Conservation (phyloP, 2,888 invertebrate species). For the Leptinotarsa rubiginosa region DNA sequence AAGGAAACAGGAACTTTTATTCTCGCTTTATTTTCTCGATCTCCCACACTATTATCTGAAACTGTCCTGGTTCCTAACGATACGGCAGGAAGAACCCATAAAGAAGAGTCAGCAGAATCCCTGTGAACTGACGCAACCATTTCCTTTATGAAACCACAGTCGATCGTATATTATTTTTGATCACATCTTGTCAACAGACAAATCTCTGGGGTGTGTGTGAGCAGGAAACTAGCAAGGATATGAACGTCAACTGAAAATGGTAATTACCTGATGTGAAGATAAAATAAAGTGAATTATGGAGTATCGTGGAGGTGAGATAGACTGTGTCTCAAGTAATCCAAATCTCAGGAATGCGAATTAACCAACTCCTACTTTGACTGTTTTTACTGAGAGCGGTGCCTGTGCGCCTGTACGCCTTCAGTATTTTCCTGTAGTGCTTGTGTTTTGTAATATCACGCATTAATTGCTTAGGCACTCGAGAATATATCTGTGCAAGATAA, state of each 20-base stretch:
- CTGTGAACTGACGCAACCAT: conserved; percentile 26
- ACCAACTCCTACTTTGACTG: no score
- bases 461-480: no score
- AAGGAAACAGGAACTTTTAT: not conserved
- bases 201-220: conserved; percentile 28
- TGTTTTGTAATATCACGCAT: no score
- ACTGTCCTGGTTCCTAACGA: not conserved
- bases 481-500: no score
- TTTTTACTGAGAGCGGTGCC: no score
- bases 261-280: conserved; percentile 12
- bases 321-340: no score
- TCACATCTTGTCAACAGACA: conserved; percentile 32
- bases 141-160: conserved; percentile 25
- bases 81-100: not conserved
- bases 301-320: not conserved
- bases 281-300: not conserved
- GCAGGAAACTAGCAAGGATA: not conserved
- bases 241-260: conserved; percentile 1
- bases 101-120: conserved; percentile 35
- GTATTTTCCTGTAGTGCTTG: no score
- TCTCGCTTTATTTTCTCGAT: not conserved
- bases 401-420: no score
- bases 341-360: no score
- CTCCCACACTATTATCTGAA: conserved; percentile 3
- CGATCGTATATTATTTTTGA: conserved; percentile 27